Evolutionary conservation across 2,888 invertebrate genomes (phyloP).

Genomic region (Pristionchus entomophagus): DNA sequence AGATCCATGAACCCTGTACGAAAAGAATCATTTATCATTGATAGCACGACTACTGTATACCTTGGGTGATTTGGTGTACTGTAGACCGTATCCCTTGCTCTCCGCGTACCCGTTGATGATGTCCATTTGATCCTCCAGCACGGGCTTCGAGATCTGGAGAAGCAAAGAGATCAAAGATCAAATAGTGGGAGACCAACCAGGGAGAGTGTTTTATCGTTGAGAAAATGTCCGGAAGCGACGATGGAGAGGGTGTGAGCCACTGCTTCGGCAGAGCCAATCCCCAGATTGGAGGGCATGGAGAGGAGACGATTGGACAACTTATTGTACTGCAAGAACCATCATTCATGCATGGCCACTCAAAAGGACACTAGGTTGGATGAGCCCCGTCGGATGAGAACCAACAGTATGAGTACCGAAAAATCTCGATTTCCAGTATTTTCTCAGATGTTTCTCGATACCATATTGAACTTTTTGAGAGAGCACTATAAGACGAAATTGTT

Average conservation of each 20-base stretch:
- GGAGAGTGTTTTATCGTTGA: neutral
- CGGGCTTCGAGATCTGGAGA: constrained; percentile 51
- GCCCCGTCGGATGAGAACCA: too few relatives aligned
- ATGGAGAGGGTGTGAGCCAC: constrained; percentile 58
- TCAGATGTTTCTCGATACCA: too few relatives aligned
- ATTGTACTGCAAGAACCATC: constrained; percentile 60
- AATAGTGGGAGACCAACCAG: neutral
- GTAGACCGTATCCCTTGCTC: constrained; percentile 66
- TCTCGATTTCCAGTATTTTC: too few relatives aligned
- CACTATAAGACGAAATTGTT: too few relatives aligned
- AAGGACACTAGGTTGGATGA: too few relatives aligned
- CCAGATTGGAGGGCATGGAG: constrained; percentile 69
- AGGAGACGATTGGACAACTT: constrained; percentile 59
- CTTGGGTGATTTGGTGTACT: constrained; percentile 62
- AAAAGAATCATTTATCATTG: neutral
- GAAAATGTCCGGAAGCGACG: neutral
- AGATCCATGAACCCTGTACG: constrained; percentile 65
- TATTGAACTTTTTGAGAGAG: too few relatives aligned
- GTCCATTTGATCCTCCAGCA: constrained; percentile 60
- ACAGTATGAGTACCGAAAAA: too few relatives aligned
- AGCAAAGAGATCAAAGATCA: neutral
- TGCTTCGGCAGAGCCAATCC: constrained; percentile 60
- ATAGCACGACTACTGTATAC: constrained; percentile 40
- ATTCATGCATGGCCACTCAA: too few relatives aligned
- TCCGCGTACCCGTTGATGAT: constrained; percentile 64